Percentiles rank a stretch among this genome's conserved stretches.
Conservation (phyloP, 2,113 vertebrate species). For the Furnarius figulus region DNA sequence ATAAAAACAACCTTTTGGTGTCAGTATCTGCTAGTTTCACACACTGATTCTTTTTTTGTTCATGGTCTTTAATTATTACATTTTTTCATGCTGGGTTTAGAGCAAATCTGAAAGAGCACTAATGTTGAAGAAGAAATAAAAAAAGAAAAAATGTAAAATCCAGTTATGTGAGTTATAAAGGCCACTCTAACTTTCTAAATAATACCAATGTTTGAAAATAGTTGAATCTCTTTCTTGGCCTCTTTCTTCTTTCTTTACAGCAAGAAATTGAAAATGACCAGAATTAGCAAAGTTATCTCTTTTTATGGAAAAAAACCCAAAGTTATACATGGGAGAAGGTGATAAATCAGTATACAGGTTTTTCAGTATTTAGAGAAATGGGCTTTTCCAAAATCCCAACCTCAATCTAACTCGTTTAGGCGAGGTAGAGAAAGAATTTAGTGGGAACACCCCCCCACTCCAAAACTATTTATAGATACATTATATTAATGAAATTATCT, state of each 20-base stretch:
- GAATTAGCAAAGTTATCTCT: background rate
- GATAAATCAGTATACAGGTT: background rate
- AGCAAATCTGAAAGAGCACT: background rate
- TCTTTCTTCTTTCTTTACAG: background rate
- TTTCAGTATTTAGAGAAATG: background rate
- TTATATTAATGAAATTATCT: background rate
- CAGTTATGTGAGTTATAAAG: background rate
- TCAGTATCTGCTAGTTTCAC: background rate
- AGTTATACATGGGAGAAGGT: background rate
- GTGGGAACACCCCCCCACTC: no score
- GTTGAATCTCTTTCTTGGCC: fast-evolving
- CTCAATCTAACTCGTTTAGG: background rate
- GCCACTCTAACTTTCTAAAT: background rate
- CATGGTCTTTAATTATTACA: background rate
- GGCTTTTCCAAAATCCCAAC: background rate
- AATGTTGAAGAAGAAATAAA: no score
- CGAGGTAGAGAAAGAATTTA: background rate
- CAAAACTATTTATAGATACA: background rate
- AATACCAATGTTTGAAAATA: background rate
- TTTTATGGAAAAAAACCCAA: background rate
- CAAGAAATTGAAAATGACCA: background rate
- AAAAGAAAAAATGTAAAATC: background rate
- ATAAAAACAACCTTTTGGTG: background rate
- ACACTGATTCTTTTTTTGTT: background rate
- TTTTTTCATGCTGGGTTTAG: background rate